phyloP scores from a whole-genome alignment of 2,797 vertebrate genomes.

The Lerista edwardsae region DNA sequence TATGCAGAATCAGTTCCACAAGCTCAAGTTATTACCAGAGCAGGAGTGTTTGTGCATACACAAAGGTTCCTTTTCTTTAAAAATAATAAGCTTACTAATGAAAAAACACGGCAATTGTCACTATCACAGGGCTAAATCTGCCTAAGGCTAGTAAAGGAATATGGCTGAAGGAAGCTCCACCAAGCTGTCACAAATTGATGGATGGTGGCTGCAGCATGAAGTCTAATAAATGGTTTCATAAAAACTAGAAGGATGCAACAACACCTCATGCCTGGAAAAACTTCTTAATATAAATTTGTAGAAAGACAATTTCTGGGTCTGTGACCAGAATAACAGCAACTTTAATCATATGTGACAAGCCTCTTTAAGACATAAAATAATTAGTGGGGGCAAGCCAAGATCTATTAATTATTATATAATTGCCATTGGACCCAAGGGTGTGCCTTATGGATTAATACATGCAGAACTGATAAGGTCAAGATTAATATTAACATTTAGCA shows the following conservation, averaged over 20 bases:
- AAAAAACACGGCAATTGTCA: background rate
- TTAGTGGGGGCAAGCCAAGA: background rate
- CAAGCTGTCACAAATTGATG: conserved; percentile 1
- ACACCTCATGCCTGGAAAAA: background rate
- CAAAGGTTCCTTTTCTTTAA: background rate
- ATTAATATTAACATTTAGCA: background rate
- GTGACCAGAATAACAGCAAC: background rate
- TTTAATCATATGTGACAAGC: background rate
- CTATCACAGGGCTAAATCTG: background rate
- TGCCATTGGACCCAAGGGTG: background rate
- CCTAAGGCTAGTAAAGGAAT: background rate
- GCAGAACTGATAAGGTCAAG: background rate
- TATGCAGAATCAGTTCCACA: background rate
- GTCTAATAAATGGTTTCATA: background rate
- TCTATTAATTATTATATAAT: background rate
- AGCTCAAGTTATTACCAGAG: background rate
- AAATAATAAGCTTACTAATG: background rate
- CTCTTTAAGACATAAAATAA: background rate
- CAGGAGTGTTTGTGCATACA: background rate
- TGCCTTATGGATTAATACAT: background rate
- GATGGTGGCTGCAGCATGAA: background rate
- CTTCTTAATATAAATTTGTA: background rate
- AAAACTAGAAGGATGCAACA: background rate
- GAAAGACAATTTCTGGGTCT: background rate
- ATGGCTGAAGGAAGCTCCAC: fast-evolving